Evolutionary conservation across 2,113 vertebrate species (phyloP), one percentile per base, ranked within the genome.

Genomic region (Okapia johnstoni): DNA sequence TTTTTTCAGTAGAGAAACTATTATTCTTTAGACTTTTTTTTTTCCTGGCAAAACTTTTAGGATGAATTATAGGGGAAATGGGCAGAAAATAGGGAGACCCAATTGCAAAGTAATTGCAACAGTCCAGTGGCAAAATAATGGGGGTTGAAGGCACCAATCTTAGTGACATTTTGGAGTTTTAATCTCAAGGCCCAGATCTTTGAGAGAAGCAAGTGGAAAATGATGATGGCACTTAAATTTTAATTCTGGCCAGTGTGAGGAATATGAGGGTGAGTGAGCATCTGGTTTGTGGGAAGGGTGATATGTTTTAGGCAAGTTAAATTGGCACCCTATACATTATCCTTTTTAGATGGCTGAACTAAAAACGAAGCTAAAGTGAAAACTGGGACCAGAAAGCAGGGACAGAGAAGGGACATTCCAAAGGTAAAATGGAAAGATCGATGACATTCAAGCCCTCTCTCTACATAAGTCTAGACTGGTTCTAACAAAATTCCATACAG

Each of bases 91-190:
- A 55, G 6, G 30, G 33, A 84, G 60, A 88, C 6, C 6, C 48
- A 70, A 66, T 13, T 87, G 6, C 61, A 85, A 95, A 60, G 48
- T 84, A 79, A 86, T 57, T 73, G 4, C 63, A n/a, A 94, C 19
- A 63, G 63, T 92, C 8, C 46, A 55, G 13, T 43, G 36, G 40
- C 50, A 46, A 70, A 90, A 30, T 48, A 79, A 70, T 8, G 28
- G 46, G 1, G 3, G 40, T 50, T 43, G 55, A 88, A 93, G 57
- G 26, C 48, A 94, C 87, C n/a, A 76, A 50, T 94, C 52, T 92
- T 94, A 43, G 46, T 92, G 92, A 87, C 17, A 88, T 33, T 93
- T 87, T 55, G 89, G 43, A 87, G 57, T 90, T 83, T 94, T 79
- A 95, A 91, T 92, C 92, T 95, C 50, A 96, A 91, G 33, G 21